Evolutionary conservation across 2,888 invertebrate species (phyloP).

Genomic region (Hydriomena furcata): DNA sequence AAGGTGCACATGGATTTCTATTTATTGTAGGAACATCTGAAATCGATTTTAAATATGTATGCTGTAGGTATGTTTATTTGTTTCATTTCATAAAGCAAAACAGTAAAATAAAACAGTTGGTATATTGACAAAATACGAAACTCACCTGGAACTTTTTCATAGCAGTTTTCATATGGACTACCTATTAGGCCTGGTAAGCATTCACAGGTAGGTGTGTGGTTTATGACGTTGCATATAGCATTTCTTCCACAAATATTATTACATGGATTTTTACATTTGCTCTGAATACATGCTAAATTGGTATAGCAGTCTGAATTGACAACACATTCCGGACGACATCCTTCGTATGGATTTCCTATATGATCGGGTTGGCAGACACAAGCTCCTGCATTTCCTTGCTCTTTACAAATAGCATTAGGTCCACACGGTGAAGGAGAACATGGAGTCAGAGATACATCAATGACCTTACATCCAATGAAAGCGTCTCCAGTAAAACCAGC

Average conservation of each 20-base stretch:
- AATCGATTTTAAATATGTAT: constrained; percentile 31
- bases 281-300: constrained; percentile 88
- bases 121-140: not conserved
- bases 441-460: constrained; percentile 80
- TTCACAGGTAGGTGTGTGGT: constrained; percentile 88
- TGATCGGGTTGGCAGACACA: constrained; percentile 88
- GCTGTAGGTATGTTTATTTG: not conserved
- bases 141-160: constrained; percentile 62
- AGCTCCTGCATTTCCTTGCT: constrained; percentile 86
- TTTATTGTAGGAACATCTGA: constrained; percentile 58
- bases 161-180: constrained; percentile 84
- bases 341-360: constrained; percentile 90
- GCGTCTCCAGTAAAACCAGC: constrained; percentile 86
- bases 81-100: not conserved
- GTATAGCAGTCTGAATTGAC: constrained; percentile 89
- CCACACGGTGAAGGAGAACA: constrained; percentile 90
- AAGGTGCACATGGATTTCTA: constrained; percentile 87
- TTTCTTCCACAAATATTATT: constrained; percentile 89
- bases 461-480: constrained; percentile 80
- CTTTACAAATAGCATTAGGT: constrained; percentile 88
- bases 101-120: not conserved
- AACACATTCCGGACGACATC: constrained; percentile 89
- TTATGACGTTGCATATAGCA: constrained; percentile 88
- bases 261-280: constrained; percentile 90
- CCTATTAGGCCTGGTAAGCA: constrained; percentile 86